Base-by-base conservation (phyloP, 2,113 vertebrate genomes). In the Perca flavescens region DNA sequence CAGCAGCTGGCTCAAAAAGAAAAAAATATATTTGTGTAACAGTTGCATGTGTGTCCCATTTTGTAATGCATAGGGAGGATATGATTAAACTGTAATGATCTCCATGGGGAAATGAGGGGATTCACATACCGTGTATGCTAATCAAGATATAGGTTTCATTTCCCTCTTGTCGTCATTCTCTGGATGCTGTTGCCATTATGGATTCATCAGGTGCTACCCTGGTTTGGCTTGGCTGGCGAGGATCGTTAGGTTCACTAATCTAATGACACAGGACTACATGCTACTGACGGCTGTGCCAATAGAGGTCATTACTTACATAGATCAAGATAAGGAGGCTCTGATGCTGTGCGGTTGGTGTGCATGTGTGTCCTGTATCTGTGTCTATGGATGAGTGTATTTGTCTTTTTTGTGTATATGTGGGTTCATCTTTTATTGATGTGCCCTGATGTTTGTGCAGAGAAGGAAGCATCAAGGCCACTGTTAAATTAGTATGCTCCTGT, bases 271-370 rank as follows among this genome's bases (percentile, higher is more conserved):
- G 74, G 2, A 72, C 62, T 40, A 25, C 68, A 73, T 15, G 13
- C 52, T 34, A 4, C 78, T 63, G 75, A 69, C 87, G 78, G 80
- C 63, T 53, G 60, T 73, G 86, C 77, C 88, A 83, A 84, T 87
- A 86, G 65, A 89, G 83, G 85, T 84, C 82, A 19, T 89, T 86
- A 79, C 75, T 56, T 82, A 67, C 73, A 91, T 64, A 80, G 84
- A 89, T 91, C 50, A 78, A 83, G 86, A 93, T 90, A 91, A 93
- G 81, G 57, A 86, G 73, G 78, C 63, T 67, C 31, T 68, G 82
- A 78, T n/a, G 53, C 68, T 66, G 74, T 69, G 25, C 25, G 16
- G 12, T 43, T 46, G 49, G 2, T 47, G 73, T 83, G 64, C 67
- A 6, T 6, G 22, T 69, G 46, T 36, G 47, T 75, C 22, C 52